phyloP scores from a whole-genome alignment of 2,888 invertebrate genomes.

The Ischnus inquisitorius region DNA sequence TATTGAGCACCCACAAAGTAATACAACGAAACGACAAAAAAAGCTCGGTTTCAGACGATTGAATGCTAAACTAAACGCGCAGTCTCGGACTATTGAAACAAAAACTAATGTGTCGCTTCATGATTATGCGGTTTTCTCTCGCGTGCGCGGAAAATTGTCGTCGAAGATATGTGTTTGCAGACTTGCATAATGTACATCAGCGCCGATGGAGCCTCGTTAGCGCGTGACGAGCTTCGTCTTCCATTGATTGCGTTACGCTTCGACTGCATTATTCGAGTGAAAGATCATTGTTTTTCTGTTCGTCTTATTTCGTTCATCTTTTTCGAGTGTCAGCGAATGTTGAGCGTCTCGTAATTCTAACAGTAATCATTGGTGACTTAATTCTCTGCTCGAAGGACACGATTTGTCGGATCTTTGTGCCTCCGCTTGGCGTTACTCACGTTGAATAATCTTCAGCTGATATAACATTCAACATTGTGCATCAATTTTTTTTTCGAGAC shows the following conservation, averaged over 20 bases:
- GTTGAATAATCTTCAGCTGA: not conserved
- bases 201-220: no score
- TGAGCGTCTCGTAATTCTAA: not conserved
- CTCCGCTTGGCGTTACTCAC: not conserved
- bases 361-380: conserved; percentile 21
- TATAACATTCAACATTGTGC: not conserved
- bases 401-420: not conserved
- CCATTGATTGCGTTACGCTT: not conserved
- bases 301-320: not conserved
- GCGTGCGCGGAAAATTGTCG: no score
- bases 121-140: no score
- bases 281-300: not conserved
- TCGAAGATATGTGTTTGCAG: no score
- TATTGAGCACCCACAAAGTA: no score
- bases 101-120: no score
- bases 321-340: not conserved
- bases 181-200: no score
- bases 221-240: no score
- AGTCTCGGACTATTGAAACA: no score
- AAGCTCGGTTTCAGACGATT: no score
- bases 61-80: no score
- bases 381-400: not conserved
- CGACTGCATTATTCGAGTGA: not conserved
- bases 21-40: no score
- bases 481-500: not conserved